Percentiles rank a stretch among this genome's conserved stretches.
Conservation (phyloP, 2,113 vertebrate genomes). For the Hippocampus abdominalis region DNA sequence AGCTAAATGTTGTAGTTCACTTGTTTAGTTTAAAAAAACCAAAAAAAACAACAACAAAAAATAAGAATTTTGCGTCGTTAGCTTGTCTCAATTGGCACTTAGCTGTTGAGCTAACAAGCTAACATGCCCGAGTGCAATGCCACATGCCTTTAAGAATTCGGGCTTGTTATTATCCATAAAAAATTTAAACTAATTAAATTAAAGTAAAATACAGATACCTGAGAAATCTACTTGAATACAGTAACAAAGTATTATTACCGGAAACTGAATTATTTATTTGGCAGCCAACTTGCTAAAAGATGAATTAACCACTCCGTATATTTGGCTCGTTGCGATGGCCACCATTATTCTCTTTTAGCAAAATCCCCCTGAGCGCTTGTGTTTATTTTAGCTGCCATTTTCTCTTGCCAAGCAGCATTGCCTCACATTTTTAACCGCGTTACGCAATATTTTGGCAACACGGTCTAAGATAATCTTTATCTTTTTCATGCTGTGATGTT, state of each 20-base stretch:
- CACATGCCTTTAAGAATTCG: too few species aligned
- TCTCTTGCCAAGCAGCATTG: conserved; percentile 12
- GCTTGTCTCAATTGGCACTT: too few species aligned
- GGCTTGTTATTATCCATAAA: too few species aligned
- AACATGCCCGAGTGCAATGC: too few species aligned
- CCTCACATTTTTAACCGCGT: conserved; percentile 21
- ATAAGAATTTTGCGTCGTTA: too few species aligned
- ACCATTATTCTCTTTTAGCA: conserved; percentile 4
- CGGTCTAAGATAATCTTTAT: not conserved
- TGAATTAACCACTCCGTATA: not conserved
- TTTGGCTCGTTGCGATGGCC: not conserved
- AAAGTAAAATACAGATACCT: not conserved
- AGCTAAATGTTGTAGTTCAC: too few species aligned
- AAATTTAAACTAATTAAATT: too few species aligned
- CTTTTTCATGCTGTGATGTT: conserved; percentile 1
- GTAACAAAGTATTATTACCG: not conserved
- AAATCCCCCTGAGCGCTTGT: not conserved
- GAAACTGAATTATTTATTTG: not conserved
- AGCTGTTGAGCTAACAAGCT: too few species aligned
- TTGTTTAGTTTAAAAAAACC: too few species aligned
- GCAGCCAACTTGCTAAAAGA: not conserved
- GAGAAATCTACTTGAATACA: not conserved
- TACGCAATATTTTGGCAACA: conserved; percentile 3
- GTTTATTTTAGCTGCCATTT: not conserved
- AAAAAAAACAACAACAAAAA: too few species aligned